Conservation (phyloP, 2,113 vertebrate species). For the Lepus americanus region DNA sequence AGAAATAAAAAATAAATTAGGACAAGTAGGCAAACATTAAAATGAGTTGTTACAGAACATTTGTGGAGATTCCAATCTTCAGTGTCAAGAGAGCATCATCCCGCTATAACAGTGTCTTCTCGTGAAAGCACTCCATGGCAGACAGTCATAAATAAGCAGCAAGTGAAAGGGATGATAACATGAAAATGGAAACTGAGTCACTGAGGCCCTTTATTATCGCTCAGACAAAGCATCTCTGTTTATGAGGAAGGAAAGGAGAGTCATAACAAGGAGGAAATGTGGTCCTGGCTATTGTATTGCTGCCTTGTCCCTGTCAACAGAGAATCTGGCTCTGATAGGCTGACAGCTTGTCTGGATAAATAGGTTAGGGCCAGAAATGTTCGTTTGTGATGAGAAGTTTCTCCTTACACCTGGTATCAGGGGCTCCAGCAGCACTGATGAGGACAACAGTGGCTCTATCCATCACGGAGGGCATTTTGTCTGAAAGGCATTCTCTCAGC, state of each 20-base stretch:
- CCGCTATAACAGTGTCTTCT: constrained; percentile 78
- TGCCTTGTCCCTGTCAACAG: constrained; percentile 81
- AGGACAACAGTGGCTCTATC: constrained; percentile 85
- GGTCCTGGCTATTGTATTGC: constrained; percentile 70
- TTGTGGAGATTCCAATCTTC: constrained; percentile 82
- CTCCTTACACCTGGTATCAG: constrained; percentile 70
- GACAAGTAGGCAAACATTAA: constrained; percentile 86
- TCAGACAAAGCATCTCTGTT: constrained; percentile 76
- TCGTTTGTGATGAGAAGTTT: constrained; percentile 83
- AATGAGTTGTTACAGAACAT: constrained; percentile 84
- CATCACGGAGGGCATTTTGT: constrained; percentile 86
- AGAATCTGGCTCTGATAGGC: constrained; percentile 80
- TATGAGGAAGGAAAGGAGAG: constrained; percentile 64
- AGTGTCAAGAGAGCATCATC: constrained; percentile 84
- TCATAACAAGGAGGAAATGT: constrained; percentile 53
- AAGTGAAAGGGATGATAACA: constrained; percentile 71
- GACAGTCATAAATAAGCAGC: constrained; percentile 80
- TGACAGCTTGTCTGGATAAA: constrained; percentile 87
- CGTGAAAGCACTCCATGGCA: constrained; percentile 67
- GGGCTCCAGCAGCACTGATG: constrained; percentile 83
- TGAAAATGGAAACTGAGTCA: constrained; percentile 87
- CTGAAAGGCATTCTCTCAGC: constrained; percentile 86
- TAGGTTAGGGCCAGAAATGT: constrained; percentile 83
- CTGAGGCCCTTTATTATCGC: constrained; percentile 67
- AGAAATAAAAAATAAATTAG: constrained; percentile 85